phyloP scores from a whole-genome alignment of 2,113 vertebrate species.

The Ammodytes marinus region DNA sequence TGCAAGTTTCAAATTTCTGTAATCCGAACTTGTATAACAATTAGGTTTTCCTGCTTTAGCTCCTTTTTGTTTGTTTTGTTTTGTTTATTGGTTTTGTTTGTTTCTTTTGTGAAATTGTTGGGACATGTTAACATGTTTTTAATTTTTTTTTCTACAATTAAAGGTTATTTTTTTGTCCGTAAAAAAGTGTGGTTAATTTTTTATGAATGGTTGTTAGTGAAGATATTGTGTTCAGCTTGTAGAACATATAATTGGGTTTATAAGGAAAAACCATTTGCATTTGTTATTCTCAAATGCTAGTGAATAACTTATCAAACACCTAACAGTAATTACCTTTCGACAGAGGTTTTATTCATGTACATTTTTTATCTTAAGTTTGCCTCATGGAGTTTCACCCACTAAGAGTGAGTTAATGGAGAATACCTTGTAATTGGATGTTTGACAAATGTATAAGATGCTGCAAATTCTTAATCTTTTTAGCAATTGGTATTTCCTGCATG shows the following conservation, averaged over 20 bases:
- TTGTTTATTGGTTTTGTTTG: not conserved
- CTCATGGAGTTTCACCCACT: not conserved
- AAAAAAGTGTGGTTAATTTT: slow-evolving; percentile 40
- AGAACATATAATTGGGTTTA: not conserved
- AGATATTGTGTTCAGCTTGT: not conserved
- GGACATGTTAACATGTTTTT: slow-evolving; percentile 67
- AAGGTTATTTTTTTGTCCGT: slow-evolving; percentile 81
- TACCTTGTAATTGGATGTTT: not conserved
- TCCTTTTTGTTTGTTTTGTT: slow-evolving; percentile 45
- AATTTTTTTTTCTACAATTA: slow-evolving; percentile 73
- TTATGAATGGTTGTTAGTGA: slow-evolving; percentile 5
- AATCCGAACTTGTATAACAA: slow-evolving; percentile 67
- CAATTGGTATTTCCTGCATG: too few species aligned
- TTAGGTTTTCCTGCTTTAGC: slow-evolving; percentile 55
- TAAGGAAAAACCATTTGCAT: not conserved
- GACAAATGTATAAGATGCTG: too few species aligned
- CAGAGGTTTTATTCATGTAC: too few species aligned
- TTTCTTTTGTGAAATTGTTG: slow-evolving; percentile 63
- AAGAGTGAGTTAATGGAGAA: not conserved
- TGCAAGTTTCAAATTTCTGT: slow-evolving; percentile 74
- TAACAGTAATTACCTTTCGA: not conserved
- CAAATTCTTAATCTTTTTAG: too few species aligned
- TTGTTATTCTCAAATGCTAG: not conserved
- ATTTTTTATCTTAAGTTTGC: not conserved
- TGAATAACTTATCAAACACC: not conserved